Evolutionary conservation across 2,888 invertebrate genomes (phyloP), one percentile per base, ranked within the genome.

Genomic region (Baccha elongata): DNA sequence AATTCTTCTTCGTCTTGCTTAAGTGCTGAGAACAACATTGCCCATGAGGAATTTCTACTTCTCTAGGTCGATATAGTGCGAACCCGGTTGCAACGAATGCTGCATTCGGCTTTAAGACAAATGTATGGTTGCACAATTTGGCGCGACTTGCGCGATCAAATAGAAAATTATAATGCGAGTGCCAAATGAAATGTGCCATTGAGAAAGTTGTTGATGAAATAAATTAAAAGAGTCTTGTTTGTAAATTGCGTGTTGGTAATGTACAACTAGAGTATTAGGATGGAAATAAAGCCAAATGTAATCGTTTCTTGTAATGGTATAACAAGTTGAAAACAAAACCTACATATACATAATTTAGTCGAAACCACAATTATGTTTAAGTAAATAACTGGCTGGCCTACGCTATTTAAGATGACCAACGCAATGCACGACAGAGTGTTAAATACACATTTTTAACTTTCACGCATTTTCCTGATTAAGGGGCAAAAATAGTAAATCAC

Each of bases 161-260:
- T 60, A 60, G 44, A 60, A 60, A 60, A 60, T 29, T 19, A 42
- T 35, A 15, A 29, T 44, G 17, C 60, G 2, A 17, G 60, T 44
- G 29, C 60, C 42, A 60, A 60, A 60, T 60, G 60, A 29, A 60
- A 42, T 44, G 3, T 60, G 60, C 42, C 42, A 75, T 79, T 62
- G 74, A 48, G 80, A 80, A 80, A 80, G 80, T 80, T 64, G 42
- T 60, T 60, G 69, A 60, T 52, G 68, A 75, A 68, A 58, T 19
- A 15, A 60, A 26, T 74, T 19, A 50, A n/a, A n/a, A 69, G 15
- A 15, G 60, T 60, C 44, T 42, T 37, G 26, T 62, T 71, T 62
- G 60, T 60, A 29, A n/a, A 62, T 42, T 64, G 72, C 52, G 52
- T 58, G 52, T 58, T 32, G 48, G 11, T 46, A 46, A 58, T 58